Base-by-base conservation (phyloP, 2,797 vertebrate species). In the Tinamus major region DNA sequence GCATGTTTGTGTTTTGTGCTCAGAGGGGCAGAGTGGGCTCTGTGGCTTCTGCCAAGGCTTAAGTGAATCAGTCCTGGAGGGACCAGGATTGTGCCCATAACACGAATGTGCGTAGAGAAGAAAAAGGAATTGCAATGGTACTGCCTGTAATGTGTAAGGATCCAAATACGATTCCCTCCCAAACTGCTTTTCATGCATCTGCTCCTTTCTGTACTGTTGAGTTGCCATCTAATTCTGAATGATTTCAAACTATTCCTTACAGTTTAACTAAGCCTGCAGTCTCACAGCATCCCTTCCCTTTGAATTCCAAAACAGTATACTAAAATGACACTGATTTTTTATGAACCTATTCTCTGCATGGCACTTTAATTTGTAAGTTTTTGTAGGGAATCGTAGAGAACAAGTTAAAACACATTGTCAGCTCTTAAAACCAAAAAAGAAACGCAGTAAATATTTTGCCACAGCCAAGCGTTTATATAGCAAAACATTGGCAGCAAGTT, bases 361-460 rank as follows among this genome's bases (percentile, higher is more conserved):
- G 3, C 23, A 26, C 16, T 59, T 87, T 39, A 26, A 8, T 86
- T n/a, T 33, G 11, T 51, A 69, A 58, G 5, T 18, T 88, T 74
- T 86, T 44, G 51, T 44, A 33, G 49, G 21, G 12, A 75, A 64
- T 80, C 21, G 46, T 6, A 46, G 9, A 48, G 1, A 39, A n/a
- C 41, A 63, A 85, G 27, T 13, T 76, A 79, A 77, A 85, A 42
- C 5, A 76, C 8, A 33, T 79, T 81, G 67, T 26, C 31, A 51
- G 12, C 27, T 79, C 48, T 64, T 85, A 61, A 72, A 91, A 74
- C 21, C 59, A 84, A 89, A 21, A 8, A 3, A 87, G 72, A 68
- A 79, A 72, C 69, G 13, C 9, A 15, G 9, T 59, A 89, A 77
- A 59, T 91, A 58, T 86, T 92, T 92, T 90, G 11, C 72, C 26